Conservation (phyloP, 1,140 invertebrate genomes). For the Danaus plexippus region DNA sequence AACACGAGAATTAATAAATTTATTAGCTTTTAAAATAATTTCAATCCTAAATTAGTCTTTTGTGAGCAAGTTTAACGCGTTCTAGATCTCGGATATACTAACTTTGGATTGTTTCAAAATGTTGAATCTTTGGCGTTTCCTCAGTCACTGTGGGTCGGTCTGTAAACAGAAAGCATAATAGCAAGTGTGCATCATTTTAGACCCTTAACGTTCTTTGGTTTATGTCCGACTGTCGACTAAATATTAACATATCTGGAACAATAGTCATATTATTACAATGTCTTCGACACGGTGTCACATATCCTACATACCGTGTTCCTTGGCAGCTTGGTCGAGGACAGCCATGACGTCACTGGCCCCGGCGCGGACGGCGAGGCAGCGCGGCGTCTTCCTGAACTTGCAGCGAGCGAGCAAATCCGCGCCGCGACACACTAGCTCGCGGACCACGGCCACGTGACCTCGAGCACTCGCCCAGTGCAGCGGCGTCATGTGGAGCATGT, state of each 20-base stretch:
- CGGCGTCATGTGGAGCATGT: conserved; percentile 95
- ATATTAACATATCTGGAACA: too few relatives aligned
- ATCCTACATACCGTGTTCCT: neutral
- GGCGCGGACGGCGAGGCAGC: conserved; percentile 72
- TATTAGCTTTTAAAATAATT: too few relatives aligned
- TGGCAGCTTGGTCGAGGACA: conserved; percentile 13
- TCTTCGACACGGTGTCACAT: too few relatives aligned
- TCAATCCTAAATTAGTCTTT: too few relatives aligned
- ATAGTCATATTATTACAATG: too few relatives aligned
- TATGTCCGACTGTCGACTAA: too few relatives aligned
- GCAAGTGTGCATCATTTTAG: too few relatives aligned
- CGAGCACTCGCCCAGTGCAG: conserved; percentile 95
- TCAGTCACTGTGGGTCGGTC: conserved; percentile 4
- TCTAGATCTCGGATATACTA: conserved; percentile 1
- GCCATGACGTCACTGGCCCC: conserved; percentile 9
- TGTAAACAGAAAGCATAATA: too few relatives aligned
- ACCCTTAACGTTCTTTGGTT: too few relatives aligned
- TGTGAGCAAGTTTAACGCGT: neutral
- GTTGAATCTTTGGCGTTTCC: conserved; percentile 11
- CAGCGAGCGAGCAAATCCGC: conserved; percentile 78
- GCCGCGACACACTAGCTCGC: conserved; percentile 80
- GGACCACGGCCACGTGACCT: conserved; percentile 74
- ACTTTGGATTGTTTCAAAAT: conserved; percentile 18
- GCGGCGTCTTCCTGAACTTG: conserved; percentile 89
- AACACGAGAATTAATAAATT: conserved; percentile 1